Conservation (phyloP, 2,888 invertebrate species). For the Caenorhabditis drosophilae region DNA sequence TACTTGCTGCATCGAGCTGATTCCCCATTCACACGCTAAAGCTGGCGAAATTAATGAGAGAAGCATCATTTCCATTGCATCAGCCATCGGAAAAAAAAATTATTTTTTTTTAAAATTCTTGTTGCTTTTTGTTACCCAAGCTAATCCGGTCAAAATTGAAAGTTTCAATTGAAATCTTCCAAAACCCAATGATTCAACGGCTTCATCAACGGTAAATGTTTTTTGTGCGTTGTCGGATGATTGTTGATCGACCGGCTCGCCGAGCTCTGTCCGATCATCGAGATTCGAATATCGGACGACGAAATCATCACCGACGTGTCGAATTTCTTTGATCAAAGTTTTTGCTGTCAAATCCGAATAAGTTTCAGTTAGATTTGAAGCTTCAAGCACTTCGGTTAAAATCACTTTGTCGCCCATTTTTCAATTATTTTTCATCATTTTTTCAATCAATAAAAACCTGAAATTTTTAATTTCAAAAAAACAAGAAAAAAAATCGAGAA, state of each 20-base stretch:
- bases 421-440: neutral
- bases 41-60: slow-evolving; percentile 90
- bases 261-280: slow-evolving; percentile 44
- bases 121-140: slow-evolving; percentile 70
- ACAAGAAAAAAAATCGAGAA: neutral
- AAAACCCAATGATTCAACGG: slow-evolving; percentile 73
- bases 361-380: slow-evolving; percentile 66
- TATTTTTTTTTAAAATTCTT: neutral
- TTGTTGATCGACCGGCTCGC: slow-evolving; percentile 29
- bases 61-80: slow-evolving; percentile 98
- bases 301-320: slow-evolving; percentile 51
- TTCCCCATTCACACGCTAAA: slow-evolving; percentile 91
- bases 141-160: slow-evolving; percentile 72
- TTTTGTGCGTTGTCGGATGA: slow-evolving; percentile 32
- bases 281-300: slow-evolving; percentile 50
- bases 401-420: slow-evolving; percentile 66
- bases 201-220: slow-evolving; percentile 71
- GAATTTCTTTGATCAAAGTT: slow-evolving; percentile 60
- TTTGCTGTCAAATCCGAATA: slow-evolving; percentile 65
- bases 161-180: slow-evolving; percentile 73
- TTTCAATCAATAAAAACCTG: neutral
- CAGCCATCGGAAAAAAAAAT: slow-evolving; percentile 87
- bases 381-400: slow-evolving; percentile 68
- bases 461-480: neutral
- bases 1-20: slow-evolving; percentile 73